phyloP scores from a whole-genome alignment of 2,797 vertebrate species.

The Hapalemur alaotrensis region DNA sequence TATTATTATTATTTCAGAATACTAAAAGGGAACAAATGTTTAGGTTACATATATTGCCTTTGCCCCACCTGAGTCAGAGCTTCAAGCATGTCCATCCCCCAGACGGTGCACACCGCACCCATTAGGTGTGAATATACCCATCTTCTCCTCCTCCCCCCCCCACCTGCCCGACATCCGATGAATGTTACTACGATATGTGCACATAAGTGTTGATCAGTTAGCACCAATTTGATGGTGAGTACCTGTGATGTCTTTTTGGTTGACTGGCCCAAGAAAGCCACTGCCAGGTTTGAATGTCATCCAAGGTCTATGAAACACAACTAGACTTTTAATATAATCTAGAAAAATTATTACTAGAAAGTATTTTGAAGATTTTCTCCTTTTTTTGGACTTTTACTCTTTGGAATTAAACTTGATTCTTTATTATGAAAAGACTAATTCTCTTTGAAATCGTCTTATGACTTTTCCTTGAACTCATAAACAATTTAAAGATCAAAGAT shows the following conservation, averaged over 20 bases:
- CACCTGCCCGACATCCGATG: no score
- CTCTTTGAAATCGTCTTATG: not conserved
- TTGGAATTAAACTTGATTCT: not conserved
- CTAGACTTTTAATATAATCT: not conserved
- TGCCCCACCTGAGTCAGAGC: no score
- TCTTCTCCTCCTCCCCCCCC: no score
- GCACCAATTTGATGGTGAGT: no score
- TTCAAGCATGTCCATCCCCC: no score
- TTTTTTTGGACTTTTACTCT: not conserved
- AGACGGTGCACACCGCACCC: accelerated
- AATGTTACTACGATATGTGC: no score
- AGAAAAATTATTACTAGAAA: not conserved
- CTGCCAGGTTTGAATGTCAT: not conserved
- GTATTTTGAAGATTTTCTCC: not conserved
- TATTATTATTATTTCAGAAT: no score
- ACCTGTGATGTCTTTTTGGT: no score
- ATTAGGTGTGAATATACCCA: no score
- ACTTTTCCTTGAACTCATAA: not conserved
- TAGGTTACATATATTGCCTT: no score
- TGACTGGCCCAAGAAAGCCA: not conserved
- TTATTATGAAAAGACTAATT: not conserved
- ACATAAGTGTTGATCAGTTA: no score
- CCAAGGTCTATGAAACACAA: not conserved
- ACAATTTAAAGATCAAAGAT: not conserved
- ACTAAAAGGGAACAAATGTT: no score